Evolutionary conservation across 2,797 vertebrate species (phyloP).

Genomic region (Pseudocheirus occidentalis): DNA sequence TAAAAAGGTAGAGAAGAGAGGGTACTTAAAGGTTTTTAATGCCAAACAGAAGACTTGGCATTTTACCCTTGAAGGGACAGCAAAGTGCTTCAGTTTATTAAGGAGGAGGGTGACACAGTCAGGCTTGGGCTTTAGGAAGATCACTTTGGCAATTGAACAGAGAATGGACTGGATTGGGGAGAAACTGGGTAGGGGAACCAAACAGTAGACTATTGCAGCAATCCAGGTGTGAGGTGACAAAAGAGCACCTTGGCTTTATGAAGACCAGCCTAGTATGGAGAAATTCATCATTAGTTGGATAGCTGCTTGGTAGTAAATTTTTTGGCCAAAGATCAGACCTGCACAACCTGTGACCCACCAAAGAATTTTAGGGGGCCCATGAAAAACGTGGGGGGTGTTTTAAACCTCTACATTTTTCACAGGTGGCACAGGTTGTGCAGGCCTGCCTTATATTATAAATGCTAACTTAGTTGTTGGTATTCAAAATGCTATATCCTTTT

Average conservation of each 20-base stretch:
- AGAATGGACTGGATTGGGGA: not conserved
- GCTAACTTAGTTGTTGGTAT: not conserved
- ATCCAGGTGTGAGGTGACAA: not conserved
- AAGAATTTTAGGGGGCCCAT: no score
- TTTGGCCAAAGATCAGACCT: not conserved
- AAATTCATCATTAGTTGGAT: not conserved
- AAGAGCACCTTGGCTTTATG: not conserved
- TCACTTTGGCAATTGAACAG: not conserved
- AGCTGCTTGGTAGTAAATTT: not conserved
- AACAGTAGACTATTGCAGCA: not conserved
- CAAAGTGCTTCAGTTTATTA: not conserved
- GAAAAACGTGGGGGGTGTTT: no score
- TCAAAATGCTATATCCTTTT: not conserved
- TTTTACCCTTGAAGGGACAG: no score
- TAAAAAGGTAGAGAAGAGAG: not conserved
- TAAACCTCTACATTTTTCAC: no score
- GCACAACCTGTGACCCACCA: no score
- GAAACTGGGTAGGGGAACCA: not conserved
- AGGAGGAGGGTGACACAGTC: not conserved
- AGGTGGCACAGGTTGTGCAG: no score
- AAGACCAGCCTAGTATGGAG: not conserved
- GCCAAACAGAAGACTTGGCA: not conserved
- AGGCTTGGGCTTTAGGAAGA: not conserved
- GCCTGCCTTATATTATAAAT: not conserved
- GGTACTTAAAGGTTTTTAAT: not conserved